Base-by-base conservation (phyloP, 1,140 invertebrate species). In the Pseudomyrmex flavicornis region DNA sequence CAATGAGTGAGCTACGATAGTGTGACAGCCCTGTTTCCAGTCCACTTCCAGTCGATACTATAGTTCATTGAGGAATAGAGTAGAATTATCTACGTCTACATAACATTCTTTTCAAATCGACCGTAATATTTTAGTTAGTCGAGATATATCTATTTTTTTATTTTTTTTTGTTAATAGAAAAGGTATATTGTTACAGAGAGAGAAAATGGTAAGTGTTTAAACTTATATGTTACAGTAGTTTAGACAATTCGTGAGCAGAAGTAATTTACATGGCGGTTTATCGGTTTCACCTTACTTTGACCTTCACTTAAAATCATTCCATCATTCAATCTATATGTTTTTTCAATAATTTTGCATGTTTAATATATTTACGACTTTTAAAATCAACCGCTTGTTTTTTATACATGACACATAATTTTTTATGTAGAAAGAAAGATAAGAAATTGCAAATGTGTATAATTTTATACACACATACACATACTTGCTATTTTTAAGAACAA, bases 211-310 rank as follows among this genome's bases (percentile, higher is more conserved):
- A 59, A 4, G 20, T 58, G 35, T 13, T 1, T 12, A 59, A 2
- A 4, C 17, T 22, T 63, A 63, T 44, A 68, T 44, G 26, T 26
- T 26, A 35, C 17, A 20, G 44, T 79, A 20, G 2, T 13, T 75
- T 52, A 17, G 9, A 46, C 5, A 35, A 12, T 46, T 65, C 5
- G 2, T 12, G 35, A 35, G 5, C 5, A 35, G 35, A 35, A 15
- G 62, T 68, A 22, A 75, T 17, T 4, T 15, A 13, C n/a, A 48
- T 1, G n/a, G 1, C n/a, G 44, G 35, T 56, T 66, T 69, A 59
- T 56, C 52, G 26, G 26, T 69, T 48, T 79, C 65, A 79, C 76
- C 76, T 79, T 50, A 44, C 20, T 26, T 59, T 59, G 76, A 79
- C 76, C 76, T 79, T 69, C 20, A 70, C 2, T 1, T 69, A 58